These are phyloP conservation scores for Dromiciops gliroides DNA, from an alignment of 2,113 vertebrate genomes.

Conservation along the genomic window DNA sequence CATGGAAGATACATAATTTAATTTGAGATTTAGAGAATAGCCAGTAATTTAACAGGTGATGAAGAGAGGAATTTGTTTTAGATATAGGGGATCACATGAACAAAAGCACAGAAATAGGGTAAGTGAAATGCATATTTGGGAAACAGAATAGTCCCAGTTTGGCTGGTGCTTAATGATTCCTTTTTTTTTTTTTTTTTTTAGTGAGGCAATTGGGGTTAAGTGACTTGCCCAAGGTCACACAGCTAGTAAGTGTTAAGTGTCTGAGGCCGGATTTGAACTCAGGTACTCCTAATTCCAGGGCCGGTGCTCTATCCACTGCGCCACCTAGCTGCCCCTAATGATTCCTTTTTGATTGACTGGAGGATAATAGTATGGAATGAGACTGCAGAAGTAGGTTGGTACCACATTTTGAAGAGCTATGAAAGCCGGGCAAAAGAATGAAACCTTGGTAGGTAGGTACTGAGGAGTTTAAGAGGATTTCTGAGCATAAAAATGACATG, in stretches of 20 bases:
- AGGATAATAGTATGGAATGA: not conserved
- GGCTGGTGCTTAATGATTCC: not conserved
- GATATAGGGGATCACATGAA: not conserved
- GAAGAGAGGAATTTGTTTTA: not conserved
- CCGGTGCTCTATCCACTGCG: too few relatives aligned
- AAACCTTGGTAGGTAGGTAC: not conserved
- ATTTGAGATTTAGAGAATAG: not conserved
- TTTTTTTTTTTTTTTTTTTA: too few relatives aligned
- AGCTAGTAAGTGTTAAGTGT: too few relatives aligned
- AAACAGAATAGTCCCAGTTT: not conserved
- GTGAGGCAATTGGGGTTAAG: too few relatives aligned
- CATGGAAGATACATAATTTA: not conserved
- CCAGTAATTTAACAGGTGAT: too few relatives aligned
- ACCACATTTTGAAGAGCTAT: not conserved
- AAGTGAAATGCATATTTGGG: not conserved
- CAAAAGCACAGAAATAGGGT: not conserved
- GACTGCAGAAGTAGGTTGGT: not conserved
- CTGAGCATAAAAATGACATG: not conserved
- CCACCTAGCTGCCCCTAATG: too few relatives aligned
- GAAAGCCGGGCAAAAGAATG: not conserved
- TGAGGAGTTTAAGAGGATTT: not conserved
- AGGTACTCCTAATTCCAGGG: too few relatives aligned
- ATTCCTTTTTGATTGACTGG: not conserved
- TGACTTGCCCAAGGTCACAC: too few relatives aligned
- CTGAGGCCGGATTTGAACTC: too few relatives aligned